Evolutionary conservation across 2,888 invertebrate species (phyloP), one percentile per base, ranked within the genome.

Genomic region (Drosophila barbarae): DNA sequence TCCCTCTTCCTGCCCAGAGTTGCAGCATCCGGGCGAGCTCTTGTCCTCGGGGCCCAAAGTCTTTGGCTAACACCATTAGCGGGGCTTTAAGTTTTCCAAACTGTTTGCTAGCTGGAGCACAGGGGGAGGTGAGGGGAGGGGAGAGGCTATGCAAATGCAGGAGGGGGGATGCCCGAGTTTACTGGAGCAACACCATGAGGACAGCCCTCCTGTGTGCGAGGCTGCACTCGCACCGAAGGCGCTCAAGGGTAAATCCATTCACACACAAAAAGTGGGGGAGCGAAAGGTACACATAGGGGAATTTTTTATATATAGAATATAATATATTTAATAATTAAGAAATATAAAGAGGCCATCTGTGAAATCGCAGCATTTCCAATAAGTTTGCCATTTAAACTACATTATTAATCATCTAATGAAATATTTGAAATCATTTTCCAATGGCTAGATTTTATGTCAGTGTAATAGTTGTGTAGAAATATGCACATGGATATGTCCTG

Each of bases 201-300:
- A 59, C 39, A 36, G 30, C 15, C 38, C 12, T 5, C 15, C 10
- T 18, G 10, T 10, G 18, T 18, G 38, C 38, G 55, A 44, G 46
- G 38, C 46, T 47, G 65, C 70, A 67, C 41, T 61, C 61, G 57
- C 63, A 69, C 61, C 36, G 65, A 74, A 79, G 55, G 72, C 65
- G 66, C 55, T 77, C 74, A 80, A 83, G 83, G 77, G 60, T 38
- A 83, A 70, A 57, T 59, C 68, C 53, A 69, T 63, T 63, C 69
- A 60, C 56, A 53, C 58, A 47, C 53, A 51, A 57, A 41, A 18
- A 41, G 38, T 30, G 46, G 36, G 52, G 35, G 34, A 49, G 35
- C 34, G 21, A 10, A 38, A n/a, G 26, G 36, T 36, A 8, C 34
- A 35, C n/a, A 50, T 2, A 18, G 18, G 38, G 12, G 21, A 38